Evolutionary conservation across 2,888 invertebrate species (phyloP), one percentile per base, ranked within the genome.

Genomic region (Aplocera efformata): DNA sequence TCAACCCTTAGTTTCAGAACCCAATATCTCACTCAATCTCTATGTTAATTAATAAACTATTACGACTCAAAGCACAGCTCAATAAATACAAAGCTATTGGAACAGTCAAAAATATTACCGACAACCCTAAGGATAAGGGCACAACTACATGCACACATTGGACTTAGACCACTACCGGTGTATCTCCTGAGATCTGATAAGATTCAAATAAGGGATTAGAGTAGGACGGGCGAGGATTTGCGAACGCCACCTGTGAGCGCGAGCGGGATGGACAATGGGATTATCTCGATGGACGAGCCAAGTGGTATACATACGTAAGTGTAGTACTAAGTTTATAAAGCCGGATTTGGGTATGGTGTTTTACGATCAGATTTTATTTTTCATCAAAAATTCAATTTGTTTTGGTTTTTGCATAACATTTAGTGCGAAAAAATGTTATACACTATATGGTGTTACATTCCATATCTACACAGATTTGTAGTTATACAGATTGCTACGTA

Each of bases 161-260:
- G 68, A 68, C 69, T 63, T 60, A 72, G 69, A 73, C 80, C 79
- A 75, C 79, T 78, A 78, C 79, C 78, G 81, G 76, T 78, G 79
- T 79, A 81, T 80, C 83, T 86, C 83, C 77, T 71, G 84, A 83
- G 86, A 88, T 88, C 88, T 86, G 88, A 88, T 88, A 88, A 89
- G 88, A 88, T 89, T 88, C 88, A 89, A 89, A 89, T 89, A 89
- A 88, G 86, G 88, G 88, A 88, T 89, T 88, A 88, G 86, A 88
- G 71, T 42, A 72, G 75, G 82, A 82, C 66, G 69, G 58, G 56
- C 60, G 70, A 79, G 84, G 86, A 86, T 88, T 84, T 86, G 83
- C 80, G 65, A 68, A 63, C 59, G 58, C 60, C 64, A 61, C 58
- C 60, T 56, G 50, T 50, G 63, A 48, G 88, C 70, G 67, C 32